Conservation (phyloP, 2,888 invertebrate genomes). For the Coelinius sp. region DNA sequence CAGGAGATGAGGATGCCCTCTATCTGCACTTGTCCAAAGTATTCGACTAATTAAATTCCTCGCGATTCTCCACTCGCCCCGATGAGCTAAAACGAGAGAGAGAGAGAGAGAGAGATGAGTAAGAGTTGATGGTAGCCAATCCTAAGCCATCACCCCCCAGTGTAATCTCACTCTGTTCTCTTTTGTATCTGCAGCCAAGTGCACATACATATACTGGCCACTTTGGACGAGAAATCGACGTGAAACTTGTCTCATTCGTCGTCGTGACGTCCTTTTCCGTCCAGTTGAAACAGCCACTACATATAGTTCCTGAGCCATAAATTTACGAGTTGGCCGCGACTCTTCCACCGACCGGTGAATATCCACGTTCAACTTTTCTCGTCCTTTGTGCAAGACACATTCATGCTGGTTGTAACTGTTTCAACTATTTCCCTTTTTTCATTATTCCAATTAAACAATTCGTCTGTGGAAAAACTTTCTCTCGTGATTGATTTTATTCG, state of each 20-base stretch:
- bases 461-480: neutral
- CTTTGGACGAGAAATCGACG: constrained; percentile 31
- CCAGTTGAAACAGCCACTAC: neutral
- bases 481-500: neutral
- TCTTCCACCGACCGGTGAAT: constrained; percentile 5
- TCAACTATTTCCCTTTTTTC: neutral
- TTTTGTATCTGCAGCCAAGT: neutral
- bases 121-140: constrained; percentile 12
- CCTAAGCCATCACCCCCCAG: neutral
- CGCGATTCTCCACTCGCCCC: constrained; percentile 32
- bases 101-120: constrained; percentile 8
- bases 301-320: constrained; percentile 25
- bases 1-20: neutral
- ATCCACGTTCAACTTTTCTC: constrained; percentile 15
- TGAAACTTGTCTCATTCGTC: constrained; percentile 33
- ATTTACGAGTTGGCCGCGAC: constrained; percentile 23
- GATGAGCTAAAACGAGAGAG: neutral
- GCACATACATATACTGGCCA: constrained; percentile 22
- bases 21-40: constrained; percentile 43
- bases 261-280: constrained; percentile 34
- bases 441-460: neutral
- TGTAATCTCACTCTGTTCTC: neutral
- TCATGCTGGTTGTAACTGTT: neutral
- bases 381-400: constrained; percentile 14
- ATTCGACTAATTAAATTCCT: constrained; percentile 62